These are phyloP conservation scores for Conus ventricosus DNA, from an alignment of 1,140 invertebrate species.

Conservation along the genomic window DNA sequence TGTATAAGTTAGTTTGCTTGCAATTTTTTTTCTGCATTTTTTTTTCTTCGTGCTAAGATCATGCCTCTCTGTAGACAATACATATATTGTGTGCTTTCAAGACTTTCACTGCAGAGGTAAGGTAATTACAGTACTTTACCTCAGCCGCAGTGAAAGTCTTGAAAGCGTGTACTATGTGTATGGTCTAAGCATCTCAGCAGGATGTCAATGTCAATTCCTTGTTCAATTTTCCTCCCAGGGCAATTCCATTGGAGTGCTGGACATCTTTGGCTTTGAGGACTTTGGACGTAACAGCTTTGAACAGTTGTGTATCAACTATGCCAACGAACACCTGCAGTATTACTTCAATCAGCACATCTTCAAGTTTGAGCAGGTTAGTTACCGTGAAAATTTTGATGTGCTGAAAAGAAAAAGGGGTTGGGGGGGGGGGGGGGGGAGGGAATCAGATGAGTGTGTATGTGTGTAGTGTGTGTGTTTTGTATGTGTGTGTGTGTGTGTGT, in stretches of 20 bases:
- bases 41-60: too few species aligned
- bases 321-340: slow-evolving; percentile 96
- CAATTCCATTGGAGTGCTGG: slow-evolving; percentile 94
- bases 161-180: too few species aligned
- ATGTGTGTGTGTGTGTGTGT: neutral
- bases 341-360: slow-evolving; percentile 98
- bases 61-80: too few species aligned
- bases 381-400: neutral
- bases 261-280: slow-evolving; percentile 99
- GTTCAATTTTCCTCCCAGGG: slow-evolving; percentile 74
- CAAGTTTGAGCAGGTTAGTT: slow-evolving; percentile 81
- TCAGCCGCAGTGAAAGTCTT: too few species aligned
- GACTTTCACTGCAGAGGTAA: neutral
- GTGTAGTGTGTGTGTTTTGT: slow-evolving; percentile 9
- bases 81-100: too few species aligned
- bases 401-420: too few species aligned
- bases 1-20: too few species aligned
- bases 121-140: neutral
- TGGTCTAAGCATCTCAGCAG: neutral
- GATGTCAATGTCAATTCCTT: neutral
- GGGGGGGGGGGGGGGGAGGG: too few species aligned
- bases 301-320: slow-evolving; percentile 97
- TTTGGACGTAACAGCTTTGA: slow-evolving; percentile 89
- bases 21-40: too few species aligned
- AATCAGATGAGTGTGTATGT: neutral